Percentiles rank a stretch among this genome's conserved stretches.
Evolutionary conservation across 2,113 vertebrate species (phyloP).

Genomic region (Deroptyus accipitrinus): DNA sequence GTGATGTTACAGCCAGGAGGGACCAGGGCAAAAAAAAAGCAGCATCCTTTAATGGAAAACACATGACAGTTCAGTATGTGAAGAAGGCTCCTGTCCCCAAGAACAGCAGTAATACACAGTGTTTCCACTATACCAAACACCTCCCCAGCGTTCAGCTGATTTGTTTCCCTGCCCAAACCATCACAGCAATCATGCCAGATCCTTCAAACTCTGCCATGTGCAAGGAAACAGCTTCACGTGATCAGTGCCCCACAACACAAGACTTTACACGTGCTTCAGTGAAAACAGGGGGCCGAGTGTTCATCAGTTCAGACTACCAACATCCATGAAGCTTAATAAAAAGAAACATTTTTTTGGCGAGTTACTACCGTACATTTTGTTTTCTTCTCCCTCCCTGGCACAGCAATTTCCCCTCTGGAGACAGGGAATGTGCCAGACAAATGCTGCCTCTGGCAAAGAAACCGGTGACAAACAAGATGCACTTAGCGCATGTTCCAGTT

Average conservation of each 20-base stretch:
- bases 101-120: background rate
- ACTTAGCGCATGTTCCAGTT: slow-evolving; percentile 43
- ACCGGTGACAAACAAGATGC: slow-evolving; percentile 48
- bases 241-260: background rate
- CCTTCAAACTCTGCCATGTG: background rate
- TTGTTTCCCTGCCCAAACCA: background rate
- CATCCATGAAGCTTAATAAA: slow-evolving; percentile 58
- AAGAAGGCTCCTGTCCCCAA: background rate
- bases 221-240: background rate
- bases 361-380: slow-evolving; percentile 47
- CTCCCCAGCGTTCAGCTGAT: background rate
- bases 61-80: background rate
- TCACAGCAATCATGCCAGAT: background rate
- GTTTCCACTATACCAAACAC: background rate
- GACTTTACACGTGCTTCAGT: slow-evolving; percentile 4
- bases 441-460: slow-evolving; percentile 62
- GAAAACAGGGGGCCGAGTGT: background rate
- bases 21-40: background rate
- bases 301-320: slow-evolving; percentile 33
- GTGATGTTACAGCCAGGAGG: slow-evolving; percentile 23
- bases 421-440: slow-evolving; percentile 63
- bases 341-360: slow-evolving; percentile 50
- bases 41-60: background rate
- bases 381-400: slow-evolving; percentile 64
- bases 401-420: slow-evolving; percentile 54